phyloP scores from a whole-genome alignment of 2,797 vertebrate genomes.

The Tokudaia tokunoshimensis region DNA sequence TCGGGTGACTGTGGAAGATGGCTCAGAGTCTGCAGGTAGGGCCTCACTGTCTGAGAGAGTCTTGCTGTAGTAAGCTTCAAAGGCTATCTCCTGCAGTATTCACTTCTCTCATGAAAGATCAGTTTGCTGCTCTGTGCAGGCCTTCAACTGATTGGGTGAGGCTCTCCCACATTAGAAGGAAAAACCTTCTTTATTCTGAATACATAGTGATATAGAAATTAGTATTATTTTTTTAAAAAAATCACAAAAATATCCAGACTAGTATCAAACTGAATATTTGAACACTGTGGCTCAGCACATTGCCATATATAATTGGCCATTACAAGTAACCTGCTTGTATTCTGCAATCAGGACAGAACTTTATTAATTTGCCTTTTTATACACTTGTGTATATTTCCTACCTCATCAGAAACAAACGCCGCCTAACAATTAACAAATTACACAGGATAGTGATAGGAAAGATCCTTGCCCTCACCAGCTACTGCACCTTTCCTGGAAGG shows the following conservation, averaged over 20 bases:
- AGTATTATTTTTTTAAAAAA: not conserved
- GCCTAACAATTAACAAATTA: not conserved
- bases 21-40: not conserved
- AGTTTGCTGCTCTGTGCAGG: not conserved
- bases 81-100: not conserved
- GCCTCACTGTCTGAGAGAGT: not conserved
- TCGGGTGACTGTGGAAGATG: not conserved
- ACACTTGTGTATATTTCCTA: not conserved
- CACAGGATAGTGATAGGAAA: not conserved
- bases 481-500: not conserved
- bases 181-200: not conserved
- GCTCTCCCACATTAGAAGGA: not conserved
- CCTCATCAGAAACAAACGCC: not conserved
- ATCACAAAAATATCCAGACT: constrained; percentile 16
- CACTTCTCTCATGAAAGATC: not conserved
- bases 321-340: not conserved
- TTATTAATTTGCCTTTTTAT: not conserved
- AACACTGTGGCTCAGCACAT: not conserved
- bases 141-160: not conserved
- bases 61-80: not conserved
- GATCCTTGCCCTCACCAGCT: not conserved
- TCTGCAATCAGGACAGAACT: not conserved
- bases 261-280: not conserved
- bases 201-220: not conserved
- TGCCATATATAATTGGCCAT: not conserved